Evolutionary conservation across 2,797 vertebrate genomes (phyloP), one percentile per base, ranked within the genome.

Genomic region (Serranus cabrilla): DNA sequence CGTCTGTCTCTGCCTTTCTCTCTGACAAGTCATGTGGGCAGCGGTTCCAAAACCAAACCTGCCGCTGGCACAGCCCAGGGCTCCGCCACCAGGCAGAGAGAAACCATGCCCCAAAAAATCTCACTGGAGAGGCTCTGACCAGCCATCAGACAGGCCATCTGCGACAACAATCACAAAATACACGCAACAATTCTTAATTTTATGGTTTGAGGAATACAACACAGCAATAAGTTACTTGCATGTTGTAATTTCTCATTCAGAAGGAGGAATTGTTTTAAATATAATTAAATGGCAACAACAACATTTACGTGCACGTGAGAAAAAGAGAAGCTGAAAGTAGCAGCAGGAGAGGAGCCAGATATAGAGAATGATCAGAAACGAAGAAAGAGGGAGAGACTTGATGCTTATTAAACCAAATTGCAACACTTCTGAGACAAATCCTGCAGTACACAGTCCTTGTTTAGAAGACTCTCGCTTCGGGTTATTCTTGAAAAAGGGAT

Each of bases 401-500:
- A 81, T 92, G 92, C 94, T 95, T 95, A 95, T 96, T 96, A 95
- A 95, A 96, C 90, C 91, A 93, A 96, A 96, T 94, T 87, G 91
- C 94, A 94, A 90, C 68, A 74, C 90, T 81, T 91, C 91, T 92
- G 95, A 96, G 91, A 91, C 87, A 91, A 92, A 95, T 90, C 91
- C 93, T 93, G 94, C 93, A 89, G 79, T 78, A 93, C 86, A 87
- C 91, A 91, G 67, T 75, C 62, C 60, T 79, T 93, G 90, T 95
- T 93, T 91, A 81, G 90, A 92, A 85, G 93, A 94, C 89, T 91
- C 90, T 92, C 93, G 94, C 95, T 95, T 93, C 92, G 85, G 94
- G 95, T 97, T 95, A 95, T 95, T 94, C 94, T 94, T 92, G 0
- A 96, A 86, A 97, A 93, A 95, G 94, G 94, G 92, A 96, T 96